Evolutionary conservation across 2,888 invertebrate species (phyloP).

Genomic region (Digitonthophagus gazella): DNA sequence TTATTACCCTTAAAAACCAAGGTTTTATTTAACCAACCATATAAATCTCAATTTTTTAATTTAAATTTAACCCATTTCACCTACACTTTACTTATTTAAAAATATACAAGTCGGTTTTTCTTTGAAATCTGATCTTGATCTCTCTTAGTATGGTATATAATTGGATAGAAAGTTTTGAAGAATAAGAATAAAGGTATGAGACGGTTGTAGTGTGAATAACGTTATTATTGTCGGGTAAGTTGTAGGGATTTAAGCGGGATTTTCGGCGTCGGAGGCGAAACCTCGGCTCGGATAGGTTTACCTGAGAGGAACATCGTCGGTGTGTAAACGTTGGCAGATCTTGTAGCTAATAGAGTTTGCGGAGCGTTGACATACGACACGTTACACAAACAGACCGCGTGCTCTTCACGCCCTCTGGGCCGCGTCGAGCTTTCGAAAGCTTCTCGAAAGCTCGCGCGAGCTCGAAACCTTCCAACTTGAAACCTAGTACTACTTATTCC

Average conservation of each 20-base stretch:
- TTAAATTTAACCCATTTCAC: too few species aligned
- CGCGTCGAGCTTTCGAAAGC: background rate
- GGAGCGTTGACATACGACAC: constrained; percentile 50
- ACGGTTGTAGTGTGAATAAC: background rate
- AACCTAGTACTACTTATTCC: background rate
- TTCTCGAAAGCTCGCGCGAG: background rate
- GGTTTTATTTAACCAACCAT: too few species aligned
- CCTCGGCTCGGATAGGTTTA: background rate
- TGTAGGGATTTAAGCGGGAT: background rate
- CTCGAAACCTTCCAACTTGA: background rate
- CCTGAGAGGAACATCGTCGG: constrained; percentile 26
- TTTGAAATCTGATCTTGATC: background rate
- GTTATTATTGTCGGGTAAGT: background rate
- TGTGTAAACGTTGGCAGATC: constrained; percentile 41
- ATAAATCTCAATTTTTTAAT: too few species aligned
- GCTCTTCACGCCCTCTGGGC: constrained; percentile 10
- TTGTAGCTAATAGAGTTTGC: constrained; percentile 52
- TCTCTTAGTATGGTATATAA: background rate
- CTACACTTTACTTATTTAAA: too few species aligned
- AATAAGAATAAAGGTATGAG: background rate
- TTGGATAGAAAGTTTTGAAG: background rate
- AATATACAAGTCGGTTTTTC: too few species aligned
- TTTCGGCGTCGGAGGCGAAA: background rate
- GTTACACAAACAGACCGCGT: constrained; percentile 42
- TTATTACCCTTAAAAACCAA: too few species aligned